Base-by-base conservation (phyloP, 1,140 invertebrate genomes). In the Pseudobourletiella spinata region DNA sequence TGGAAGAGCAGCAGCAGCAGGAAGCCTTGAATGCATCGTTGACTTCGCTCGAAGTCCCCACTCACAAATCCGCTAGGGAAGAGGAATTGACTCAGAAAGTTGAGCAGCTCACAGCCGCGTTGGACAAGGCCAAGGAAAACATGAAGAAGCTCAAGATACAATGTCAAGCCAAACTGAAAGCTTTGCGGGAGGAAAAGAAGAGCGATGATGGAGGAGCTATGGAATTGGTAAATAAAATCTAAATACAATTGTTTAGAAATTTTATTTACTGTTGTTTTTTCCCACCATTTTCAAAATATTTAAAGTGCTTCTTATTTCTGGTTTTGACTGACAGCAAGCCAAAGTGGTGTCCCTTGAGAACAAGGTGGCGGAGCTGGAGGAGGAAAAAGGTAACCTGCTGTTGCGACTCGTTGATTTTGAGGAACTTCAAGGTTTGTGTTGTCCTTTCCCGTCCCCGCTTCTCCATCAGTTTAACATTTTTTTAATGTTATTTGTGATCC, bases 321-420 rank as follows among this genome's bases (percentile, higher is more conserved):
- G n/a, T n/a, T n/a, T n/a, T n/a, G n/a, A n/a, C n/a, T n/a, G n/a
- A n/a, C n/a, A n/a, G n/a, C n/a, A n/a, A n/a, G n/a, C n/a, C n/a
- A n/a, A 39, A 39, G n/a, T 39, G 8, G n/a, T 26, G 14, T 22
- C 11, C 15, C 77, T 92, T 66, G 83, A 85, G 67, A 86, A 91
- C 68, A 81, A 84, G 74, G 81, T 94, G 65, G 84, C 84, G 50
- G 84, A 90, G 73, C 76, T 93, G 55, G 89, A 93, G 77, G 89
- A 92, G 74, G 88, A 91, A 77, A 94, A 89, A 79, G 88, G 87
- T 75, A 90, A 88, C 75, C 81, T 90, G 72, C 86, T 89, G 76
- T 78, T 90, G 72, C 84, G 85, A 78, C 79, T 88, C 70, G 83
- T 88, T 73, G 86, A 89, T 76, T 85, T 85, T 81, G 59, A 63